Base-by-base conservation (phyloP, 2,797 vertebrate species). In the Geotrypetes seraphini region DNA sequence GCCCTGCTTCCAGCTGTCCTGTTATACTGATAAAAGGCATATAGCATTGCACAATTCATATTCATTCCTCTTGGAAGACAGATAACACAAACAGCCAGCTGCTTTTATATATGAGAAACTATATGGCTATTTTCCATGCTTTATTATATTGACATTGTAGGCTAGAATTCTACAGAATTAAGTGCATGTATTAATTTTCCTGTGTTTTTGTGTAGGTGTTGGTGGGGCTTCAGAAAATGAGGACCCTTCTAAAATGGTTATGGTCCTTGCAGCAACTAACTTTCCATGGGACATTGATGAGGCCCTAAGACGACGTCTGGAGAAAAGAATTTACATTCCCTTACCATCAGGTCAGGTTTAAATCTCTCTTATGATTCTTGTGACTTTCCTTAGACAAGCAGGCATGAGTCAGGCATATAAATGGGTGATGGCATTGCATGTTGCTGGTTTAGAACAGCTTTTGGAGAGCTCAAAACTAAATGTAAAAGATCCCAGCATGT, bases 211-310 rank as follows among this genome's bases (percentile, higher is more conserved):
- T 50, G 12, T 36, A 99, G 96, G 96, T 70, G 96, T 99, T 8
- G 94, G 92, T 10, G 92, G 93, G 16, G 82, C 90, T 7, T 73
- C 87, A 36, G 93, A 97, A 68, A 93, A 85, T n/a, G 91, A 94
- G 4, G 91, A 98, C 67, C 92, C 95, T 6, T 96, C 91, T 12
- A 99, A 96, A 70, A 99, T 98, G 95, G 96, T 99, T 53, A 98
- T 99, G 95, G 96, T 99, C 47, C 70, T 99, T 49, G 96, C 93
- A 35, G 96, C 95, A 53, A 99, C 96, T 31, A 99, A 98, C 73
- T 98, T 98, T 63, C 96, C 96, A 3, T 99, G 96, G 96, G 95
- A 99, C 78, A 98, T 99, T 28, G 96, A 99, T 36, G 96, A 99
- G 71, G 96, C 96, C 37, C 69, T 99, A 62, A 84, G 93, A 46